Evolutionary conservation across 30 jellyfish, hydroid and myxozoan species (phyloP), one percentile per base, ranked within the genome.

Genomic region (Cassiopea xamachana): DNA sequence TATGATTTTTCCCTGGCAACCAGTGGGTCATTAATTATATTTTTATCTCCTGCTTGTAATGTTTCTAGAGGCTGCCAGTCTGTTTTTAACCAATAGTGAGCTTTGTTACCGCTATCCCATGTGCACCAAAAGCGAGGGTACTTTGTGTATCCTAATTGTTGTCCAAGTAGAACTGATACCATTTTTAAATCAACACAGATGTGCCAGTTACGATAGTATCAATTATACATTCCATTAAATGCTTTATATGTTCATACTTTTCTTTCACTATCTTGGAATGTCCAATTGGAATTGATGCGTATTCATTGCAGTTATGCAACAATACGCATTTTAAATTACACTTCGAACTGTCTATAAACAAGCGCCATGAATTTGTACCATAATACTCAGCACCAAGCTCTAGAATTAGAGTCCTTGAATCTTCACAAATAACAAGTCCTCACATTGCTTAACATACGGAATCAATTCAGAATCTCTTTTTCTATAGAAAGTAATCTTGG

Each of bases 181-280:
- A 82, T 69, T 82, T 73, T 82, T 44, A 82, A 71, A 47, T 62
- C 91, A 69, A 69, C 91, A 62, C 82, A 82, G 82, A 82, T 82
- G 8, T 58, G 45, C 82, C 91, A 82, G 69, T 82, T 82, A 82
- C 64, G 91, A 3, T 82, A 10, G 82, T 79, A 48, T 62, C 47
- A 86, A 13, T 59, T 74, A 86, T 86, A 62, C 73, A n/a, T 55
- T 86, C 89, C 15, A 86, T 68, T 13, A 86, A 74, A 79, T 60
- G 80, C 58, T 86, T 74, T 39, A 86, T 55, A 44, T 61, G 72
- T 75, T 86, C 70, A 79, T 86, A 86, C 82, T 51, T 72, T 68
- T 88, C 92, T 55, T 88, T 88, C 83, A 88, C 69, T 48, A 82
- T n/a, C 19, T 49, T 79, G 10, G 83, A 87, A 79, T 78, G 93